These are phyloP conservation scores for Antrozous pallidus DNA, from an alignment of 2,797 vertebrate genomes.

Conservation along the genomic window DNA sequence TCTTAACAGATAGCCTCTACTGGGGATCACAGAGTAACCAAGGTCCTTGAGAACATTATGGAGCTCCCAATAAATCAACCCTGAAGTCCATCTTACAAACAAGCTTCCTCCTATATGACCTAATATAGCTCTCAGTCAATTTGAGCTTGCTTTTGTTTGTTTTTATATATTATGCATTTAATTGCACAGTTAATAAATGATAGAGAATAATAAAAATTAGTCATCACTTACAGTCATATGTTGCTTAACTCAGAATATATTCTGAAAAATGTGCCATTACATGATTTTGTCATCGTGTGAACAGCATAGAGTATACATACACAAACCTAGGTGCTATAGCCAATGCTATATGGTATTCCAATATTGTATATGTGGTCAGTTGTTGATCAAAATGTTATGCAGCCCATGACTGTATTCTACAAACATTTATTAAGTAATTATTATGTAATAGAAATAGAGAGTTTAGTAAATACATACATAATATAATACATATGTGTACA, in stretches of 20 bases:
- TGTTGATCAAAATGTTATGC: background rate
- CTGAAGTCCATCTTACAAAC: background rate
- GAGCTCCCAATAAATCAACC: background rate
- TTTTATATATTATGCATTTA: background rate
- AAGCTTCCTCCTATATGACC: background rate
- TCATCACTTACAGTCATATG: background rate
- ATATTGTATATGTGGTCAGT: background rate
- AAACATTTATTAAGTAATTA: background rate
- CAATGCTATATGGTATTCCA: background rate
- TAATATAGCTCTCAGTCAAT: background rate
- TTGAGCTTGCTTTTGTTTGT: background rate
- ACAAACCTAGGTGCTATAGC: background rate
- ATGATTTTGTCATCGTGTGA: background rate
- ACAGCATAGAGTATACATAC: background rate
- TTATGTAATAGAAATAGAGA: background rate
- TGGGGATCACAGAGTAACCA: background rate
- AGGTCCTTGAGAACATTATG: background rate
- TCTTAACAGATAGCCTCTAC: background rate
- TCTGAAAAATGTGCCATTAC: background rate
- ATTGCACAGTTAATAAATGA: background rate
- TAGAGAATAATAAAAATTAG: background rate
- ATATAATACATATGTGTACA: background rate
- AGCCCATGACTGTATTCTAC: background rate
- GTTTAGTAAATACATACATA: background rate
- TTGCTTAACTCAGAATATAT: background rate